Evolutionary conservation across 92 coral and sea anemone genomes (phyloP), one percentile per base, ranked within the genome.

Genomic region (Siderastrea radians): DNA sequence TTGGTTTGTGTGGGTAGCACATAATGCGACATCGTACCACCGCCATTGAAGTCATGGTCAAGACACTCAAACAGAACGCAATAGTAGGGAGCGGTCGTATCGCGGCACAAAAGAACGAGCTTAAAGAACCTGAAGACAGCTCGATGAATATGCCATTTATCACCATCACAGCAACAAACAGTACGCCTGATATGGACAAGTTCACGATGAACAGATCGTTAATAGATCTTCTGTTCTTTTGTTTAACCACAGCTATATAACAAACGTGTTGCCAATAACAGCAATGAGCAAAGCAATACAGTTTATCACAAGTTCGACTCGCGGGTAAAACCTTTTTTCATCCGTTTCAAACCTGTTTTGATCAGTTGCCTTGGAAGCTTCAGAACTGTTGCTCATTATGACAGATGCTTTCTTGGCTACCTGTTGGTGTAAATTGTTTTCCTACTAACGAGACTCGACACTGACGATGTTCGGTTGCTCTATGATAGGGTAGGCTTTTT

Each of bases 31-130:
- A 88, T 3, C 95, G 90, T 49, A 84, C 74, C 3, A 92, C 58
- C 4, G 95, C 93, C 95, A 92, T 92, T 47, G 92, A 65, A 6
- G 95, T 75, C 10, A 92, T 92, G 51, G 95, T 92, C 49, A 92
- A 92, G 54, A 92, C 77, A 3, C 95, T 90, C 26, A 84, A 75
- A 68, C 90, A 88, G 55, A 88, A 92, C 58, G 72, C 65, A 89
- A 88, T 88, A 13, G 95, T 92, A 3, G 66, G 60, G 3, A 87
- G 71, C 12, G 95, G 95, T 2, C 92, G 72, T 10, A 84, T 61
- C 3, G 79, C 57, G 4, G 63, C 2, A 64, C 95, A 89, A 19
- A 62, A 84, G 66, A 84, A 54, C 69, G n/a, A 19, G 3, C 38
- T 26, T 26, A 26, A 26, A 26, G 38, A 26, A 26, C 26, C 48